Evolutionary conservation across 1,140 invertebrate species (phyloP).

Genomic region (Manduca sexta): DNA sequence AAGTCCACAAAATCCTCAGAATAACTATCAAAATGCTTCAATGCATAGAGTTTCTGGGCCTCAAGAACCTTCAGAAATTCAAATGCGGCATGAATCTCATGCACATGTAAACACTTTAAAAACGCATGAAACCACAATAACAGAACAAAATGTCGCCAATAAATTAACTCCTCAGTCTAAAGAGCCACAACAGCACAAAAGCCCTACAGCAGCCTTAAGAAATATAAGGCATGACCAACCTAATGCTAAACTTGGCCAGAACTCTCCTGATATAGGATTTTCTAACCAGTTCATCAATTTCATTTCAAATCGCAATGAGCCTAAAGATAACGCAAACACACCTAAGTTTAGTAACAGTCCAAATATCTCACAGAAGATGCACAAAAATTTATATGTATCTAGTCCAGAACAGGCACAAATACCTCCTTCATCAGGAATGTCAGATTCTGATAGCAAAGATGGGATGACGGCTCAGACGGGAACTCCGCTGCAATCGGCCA

Average conservation of each 20-base stretch:
- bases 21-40: slow-evolving; percentile 34
- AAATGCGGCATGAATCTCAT: slow-evolving; percentile 33
- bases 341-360: slow-evolving; percentile 69
- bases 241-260: slow-evolving; percentile 49
- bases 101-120: slow-evolving; percentile 23
- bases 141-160: slow-evolving; percentile 37
- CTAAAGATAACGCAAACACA: slow-evolving; percentile 70
- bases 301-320: slow-evolving; percentile 68
- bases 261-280: slow-evolving; percentile 59
- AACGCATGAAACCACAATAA: slow-evolving; percentile 25
- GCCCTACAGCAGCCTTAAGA: slow-evolving; percentile 55
- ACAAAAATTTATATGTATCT: slow-evolving; percentile 71
- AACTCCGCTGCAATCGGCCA: slow-evolving; percentile 59
- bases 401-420: slow-evolving; percentile 71
- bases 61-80: slow-evolving; percentile 28
- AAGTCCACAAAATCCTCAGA: slow-evolving; percentile 49
- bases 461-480: slow-evolving; percentile 57
- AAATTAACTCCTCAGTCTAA: slow-evolving; percentile 32
- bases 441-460: slow-evolving; percentile 64
- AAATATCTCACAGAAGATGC: slow-evolving; percentile 72
- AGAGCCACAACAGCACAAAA: slow-evolving; percentile 38
- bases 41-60: slow-evolving; percentile 29
- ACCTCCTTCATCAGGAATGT: slow-evolving; percentile 59
- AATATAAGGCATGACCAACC: slow-evolving; percentile 66
- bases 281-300: slow-evolving; percentile 69